phyloP scores from a whole-genome alignment of 1,140 invertebrate genomes.

The Leptinotarsa lineolata region DNA sequence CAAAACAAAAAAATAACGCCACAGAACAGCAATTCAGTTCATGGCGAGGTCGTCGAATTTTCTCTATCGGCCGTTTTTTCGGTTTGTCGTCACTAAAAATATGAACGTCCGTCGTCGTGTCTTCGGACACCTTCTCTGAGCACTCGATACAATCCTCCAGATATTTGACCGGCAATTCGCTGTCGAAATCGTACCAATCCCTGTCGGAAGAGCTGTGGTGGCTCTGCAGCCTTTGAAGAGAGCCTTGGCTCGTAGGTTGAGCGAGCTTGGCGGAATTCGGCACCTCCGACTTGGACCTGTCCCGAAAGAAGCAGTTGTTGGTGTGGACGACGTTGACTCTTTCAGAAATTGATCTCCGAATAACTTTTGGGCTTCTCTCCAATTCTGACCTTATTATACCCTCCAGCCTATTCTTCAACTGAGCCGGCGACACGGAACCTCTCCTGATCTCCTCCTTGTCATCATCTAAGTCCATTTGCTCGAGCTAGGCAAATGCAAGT shows the following conservation, averaged over 20 bases:
- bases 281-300: slow-evolving; percentile 43
- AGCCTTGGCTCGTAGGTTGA: slow-evolving; percentile 22
- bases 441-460: slow-evolving; percentile 23
- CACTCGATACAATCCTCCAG: slow-evolving; percentile 20
- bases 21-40: slow-evolving; percentile 31
- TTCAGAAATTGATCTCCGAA: slow-evolving; percentile 44
- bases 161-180: slow-evolving; percentile 27
- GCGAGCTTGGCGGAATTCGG: slow-evolving; percentile 31
- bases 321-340: slow-evolving; percentile 29
- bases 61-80: slow-evolving; percentile 13
- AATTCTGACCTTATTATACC: slow-evolving; percentile 43
- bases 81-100: slow-evolving; percentile 25
- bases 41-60: slow-evolving; percentile 18
- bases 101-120: slow-evolving; percentile 24
- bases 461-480: slow-evolving; percentile 29
- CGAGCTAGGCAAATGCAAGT: slow-evolving; percentile 64
- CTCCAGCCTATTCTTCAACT: slow-evolving; percentile 51
- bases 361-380: slow-evolving; percentile 33
- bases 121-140: slow-evolving; percentile 4
- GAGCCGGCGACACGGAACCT: slow-evolving; percentile 46
- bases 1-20: slow-evolving; percentile 32
- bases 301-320: slow-evolving; percentile 35
- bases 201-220: slow-evolving; percentile 47
- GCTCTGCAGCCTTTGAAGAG: slow-evolving; percentile 40
- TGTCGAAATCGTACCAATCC: slow-evolving; percentile 47